Percentiles rank a stretch among this genome's conserved stretches.
Evolutionary conservation across 2,113 vertebrate species (phyloP).

Genomic region (Paedocypris sp.): DNA sequence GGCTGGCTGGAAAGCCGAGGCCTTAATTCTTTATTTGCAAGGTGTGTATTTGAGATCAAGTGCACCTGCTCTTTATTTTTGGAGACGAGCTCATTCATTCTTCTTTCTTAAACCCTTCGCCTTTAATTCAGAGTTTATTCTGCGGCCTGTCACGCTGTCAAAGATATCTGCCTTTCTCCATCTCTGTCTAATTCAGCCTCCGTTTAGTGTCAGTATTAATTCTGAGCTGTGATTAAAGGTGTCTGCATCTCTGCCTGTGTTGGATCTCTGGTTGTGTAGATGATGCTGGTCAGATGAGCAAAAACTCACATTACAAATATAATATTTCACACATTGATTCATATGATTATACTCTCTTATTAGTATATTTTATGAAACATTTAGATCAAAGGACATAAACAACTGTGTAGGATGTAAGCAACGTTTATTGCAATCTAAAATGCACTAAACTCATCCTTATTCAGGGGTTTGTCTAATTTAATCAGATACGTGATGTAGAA

Average conservation of each 20-base stretch:
- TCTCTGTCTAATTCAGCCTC: conserved; percentile 17
- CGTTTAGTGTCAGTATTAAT: conserved; percentile 27
- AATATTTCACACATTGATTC: too few relatives aligned
- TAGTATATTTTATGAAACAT: too few relatives aligned
- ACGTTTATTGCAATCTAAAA: too few relatives aligned
- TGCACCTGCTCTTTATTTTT: conserved; percentile 9
- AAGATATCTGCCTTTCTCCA: conserved; percentile 23
- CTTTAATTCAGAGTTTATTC: conserved; percentile 33
- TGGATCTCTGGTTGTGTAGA: too few relatives aligned
- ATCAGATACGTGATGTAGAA: too few relatives aligned
- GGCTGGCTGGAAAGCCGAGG: background rate
- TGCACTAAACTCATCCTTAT: too few relatives aligned
- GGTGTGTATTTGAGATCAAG: conserved; percentile 14
- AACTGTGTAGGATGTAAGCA: too few relatives aligned
- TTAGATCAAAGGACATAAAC: too few relatives aligned
- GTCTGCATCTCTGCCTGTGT: conserved; percentile 5
- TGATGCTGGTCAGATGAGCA: too few relatives aligned
- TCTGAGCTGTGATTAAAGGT: conserved; percentile 37
- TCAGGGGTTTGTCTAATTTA: too few relatives aligned
- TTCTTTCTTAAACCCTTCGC: conserved; percentile 10
- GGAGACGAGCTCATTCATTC: conserved; percentile 15
- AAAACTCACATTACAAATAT: too few relatives aligned
- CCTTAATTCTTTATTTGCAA: background rate
- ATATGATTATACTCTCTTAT: too few relatives aligned
- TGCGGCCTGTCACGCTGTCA: conserved; percentile 29